Conservation (phyloP, 2,113 vertebrate genomes). For the Larimichthys polyactis region DNA sequence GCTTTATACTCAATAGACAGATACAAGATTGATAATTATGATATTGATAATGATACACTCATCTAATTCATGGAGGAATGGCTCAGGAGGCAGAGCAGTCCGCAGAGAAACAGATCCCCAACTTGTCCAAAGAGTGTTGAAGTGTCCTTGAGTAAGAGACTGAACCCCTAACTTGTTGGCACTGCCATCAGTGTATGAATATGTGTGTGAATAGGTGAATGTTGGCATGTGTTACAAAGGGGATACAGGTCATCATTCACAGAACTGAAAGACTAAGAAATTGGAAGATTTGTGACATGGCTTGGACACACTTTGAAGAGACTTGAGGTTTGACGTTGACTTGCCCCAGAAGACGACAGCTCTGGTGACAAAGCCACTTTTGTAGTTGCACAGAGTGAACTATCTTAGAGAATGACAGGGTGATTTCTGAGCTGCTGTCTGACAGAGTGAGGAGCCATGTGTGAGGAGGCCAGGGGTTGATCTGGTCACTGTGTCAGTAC, state of each 20-base stretch:
- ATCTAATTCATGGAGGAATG: background rate
- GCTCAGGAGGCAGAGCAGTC: no score
- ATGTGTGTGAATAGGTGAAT: no score
- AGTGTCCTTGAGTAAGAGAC: no score
- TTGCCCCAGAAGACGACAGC: background rate
- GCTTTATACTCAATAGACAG: background rate
- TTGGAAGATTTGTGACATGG: background rate
- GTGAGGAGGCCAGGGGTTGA: conserved; percentile 39
- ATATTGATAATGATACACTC: background rate
- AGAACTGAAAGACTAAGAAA: background rate
- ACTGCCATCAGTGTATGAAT: no score
- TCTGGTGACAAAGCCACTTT: background rate
- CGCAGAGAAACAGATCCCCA: no score
- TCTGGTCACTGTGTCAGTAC: conserved; percentile 40
- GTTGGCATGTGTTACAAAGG: no score
- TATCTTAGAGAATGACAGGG: conserved; percentile 9
- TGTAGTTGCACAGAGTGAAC: background rate
- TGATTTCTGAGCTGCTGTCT: conserved; percentile 25
- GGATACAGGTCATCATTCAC: background rate
- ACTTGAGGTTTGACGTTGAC: background rate
- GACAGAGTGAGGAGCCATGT: conserved; percentile 37
- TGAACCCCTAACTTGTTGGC: no score
- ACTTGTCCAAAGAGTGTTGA: no score
- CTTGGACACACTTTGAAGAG: background rate
- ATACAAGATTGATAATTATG: background rate